These are phyloP conservation scores for Tachysurus fulvidraco DNA, from an alignment of 2,113 vertebrate species.

Conservation along the genomic window DNA sequence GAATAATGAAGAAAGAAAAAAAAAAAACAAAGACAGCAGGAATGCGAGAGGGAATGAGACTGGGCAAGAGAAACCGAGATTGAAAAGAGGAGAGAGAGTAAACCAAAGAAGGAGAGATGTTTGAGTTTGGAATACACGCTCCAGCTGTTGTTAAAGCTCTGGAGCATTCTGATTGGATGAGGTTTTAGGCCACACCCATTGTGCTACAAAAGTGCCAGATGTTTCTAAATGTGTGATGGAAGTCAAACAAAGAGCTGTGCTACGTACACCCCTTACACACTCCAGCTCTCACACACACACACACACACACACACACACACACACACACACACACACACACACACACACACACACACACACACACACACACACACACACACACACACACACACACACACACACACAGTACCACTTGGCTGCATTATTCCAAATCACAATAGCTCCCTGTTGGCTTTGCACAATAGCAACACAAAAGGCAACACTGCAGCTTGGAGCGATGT, in stretches of 20 bases:
- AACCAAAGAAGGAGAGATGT: constrained; percentile 10
- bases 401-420: constrained; percentile 68
- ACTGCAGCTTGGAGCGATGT: constrained; percentile 47
- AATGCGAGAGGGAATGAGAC: not conserved
- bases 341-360: constrained; percentile 52
- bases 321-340: constrained; percentile 52
- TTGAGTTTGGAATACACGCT: not conserved
- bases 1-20: not conserved
- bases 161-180: constrained; percentile 56
- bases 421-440: constrained; percentile 72
- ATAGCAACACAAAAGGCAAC: constrained; percentile 62
- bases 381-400: constrained; percentile 45
- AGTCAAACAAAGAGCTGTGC: constrained; percentile 55
- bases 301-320: constrained; percentile 52
- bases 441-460: constrained; percentile 68
- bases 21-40: not conserved
- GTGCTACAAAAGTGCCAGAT: constrained; percentile 61
- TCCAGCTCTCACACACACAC: constrained; percentile 41
- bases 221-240: constrained; percentile 69
- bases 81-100: not conserved
- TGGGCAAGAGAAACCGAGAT: not conserved
- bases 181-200: constrained; percentile 35
- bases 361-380: too few relatives aligned
- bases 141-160: constrained; percentile 27
- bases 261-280: constrained; percentile 27